Base-by-base conservation (phyloP, 2,888 invertebrate genomes). In the Dexiosoma caninum region DNA sequence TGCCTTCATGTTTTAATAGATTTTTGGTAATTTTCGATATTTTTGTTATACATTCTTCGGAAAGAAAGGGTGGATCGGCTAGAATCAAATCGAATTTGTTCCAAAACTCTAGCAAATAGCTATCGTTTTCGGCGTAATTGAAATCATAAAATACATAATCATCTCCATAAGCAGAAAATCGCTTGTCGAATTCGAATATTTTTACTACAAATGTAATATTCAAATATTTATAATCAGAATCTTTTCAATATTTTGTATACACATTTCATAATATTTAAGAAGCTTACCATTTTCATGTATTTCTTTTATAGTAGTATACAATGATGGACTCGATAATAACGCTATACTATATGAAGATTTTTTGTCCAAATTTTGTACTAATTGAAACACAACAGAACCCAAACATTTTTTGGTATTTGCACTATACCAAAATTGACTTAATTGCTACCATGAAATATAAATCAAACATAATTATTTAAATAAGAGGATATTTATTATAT, bases 341-440 rank as follows among this genome's bases (percentile, higher is more conserved):
- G 96, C 97, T 70, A 97, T 94, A 83, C 92, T 93, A 0, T 82
- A 88, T 9, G 16, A 62, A 40, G 0, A 42, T 19, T 55, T 37
- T 10, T 93, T 94, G 42, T 91, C 90, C 8, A 90, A 76, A 14
- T 32, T 62, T 16, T 42, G 91, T 14, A 94, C 90, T 4, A 91
- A 88, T 80, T 91, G 90, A 53, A 94, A 87, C 7, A 94, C 93
- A 75, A 95, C 94, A 84, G 92, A 91, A 0, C 94, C 94, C n/a
- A 98, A 90, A 1, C 89, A 89, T 30, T 92, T 91, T 46, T 96
- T 94, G 0, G 98, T 98, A 2, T 91, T 89, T 44, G 95, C 94
- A 86, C 95, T 94, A 87, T 99, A 99, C 98, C 98, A 99, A 91
- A 99, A 98, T 90, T 98, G 98, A 87, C 98, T 98, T 44, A 98